Conservation (phyloP, 2,888 invertebrate genomes). For the Eumacrocentrus americanus region DNA sequence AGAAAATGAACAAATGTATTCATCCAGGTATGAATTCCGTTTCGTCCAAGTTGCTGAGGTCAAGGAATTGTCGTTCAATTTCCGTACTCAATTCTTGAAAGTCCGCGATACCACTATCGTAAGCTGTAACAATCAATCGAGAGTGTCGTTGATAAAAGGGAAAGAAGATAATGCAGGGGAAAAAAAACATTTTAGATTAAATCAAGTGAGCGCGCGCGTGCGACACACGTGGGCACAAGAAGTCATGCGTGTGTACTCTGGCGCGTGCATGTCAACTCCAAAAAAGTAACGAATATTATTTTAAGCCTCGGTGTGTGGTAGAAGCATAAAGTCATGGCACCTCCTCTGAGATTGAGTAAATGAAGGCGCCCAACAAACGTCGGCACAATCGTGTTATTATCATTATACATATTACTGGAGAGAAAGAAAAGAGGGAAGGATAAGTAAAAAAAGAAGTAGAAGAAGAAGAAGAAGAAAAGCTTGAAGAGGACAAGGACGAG, state of each 20-base stretch:
- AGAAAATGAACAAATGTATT: too few species aligned
- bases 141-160: slow-evolving; percentile 5
- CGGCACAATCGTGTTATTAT: slow-evolving; percentile 40
- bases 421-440: slow-evolving; percentile 10
- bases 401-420: slow-evolving; percentile 21
- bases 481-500: background rate
- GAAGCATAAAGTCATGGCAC: slow-evolving; percentile 50
- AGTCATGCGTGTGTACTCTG: slow-evolving; percentile 27
- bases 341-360: slow-evolving; percentile 59
- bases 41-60: slow-evolving; percentile 55
- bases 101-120: slow-evolving; percentile 49
- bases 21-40: slow-evolving; percentile 55
- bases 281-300: slow-evolving; percentile 54
- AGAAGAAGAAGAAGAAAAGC: slow-evolving; percentile 20
- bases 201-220: slow-evolving; percentile 47
- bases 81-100: slow-evolving; percentile 57
- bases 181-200: background rate
- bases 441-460: background rate
- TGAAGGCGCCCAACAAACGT: slow-evolving; percentile 37
- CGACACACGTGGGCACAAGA: slow-evolving; percentile 51
- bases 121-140: slow-evolving; percentile 45
- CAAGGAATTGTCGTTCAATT: slow-evolving; percentile 59
- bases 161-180: background rate
- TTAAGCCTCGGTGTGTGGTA: slow-evolving; percentile 61
- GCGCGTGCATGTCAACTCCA: slow-evolving; percentile 37